Base-by-base conservation (phyloP, 1,140 invertebrate species). In the Lycorma delicatula region DNA sequence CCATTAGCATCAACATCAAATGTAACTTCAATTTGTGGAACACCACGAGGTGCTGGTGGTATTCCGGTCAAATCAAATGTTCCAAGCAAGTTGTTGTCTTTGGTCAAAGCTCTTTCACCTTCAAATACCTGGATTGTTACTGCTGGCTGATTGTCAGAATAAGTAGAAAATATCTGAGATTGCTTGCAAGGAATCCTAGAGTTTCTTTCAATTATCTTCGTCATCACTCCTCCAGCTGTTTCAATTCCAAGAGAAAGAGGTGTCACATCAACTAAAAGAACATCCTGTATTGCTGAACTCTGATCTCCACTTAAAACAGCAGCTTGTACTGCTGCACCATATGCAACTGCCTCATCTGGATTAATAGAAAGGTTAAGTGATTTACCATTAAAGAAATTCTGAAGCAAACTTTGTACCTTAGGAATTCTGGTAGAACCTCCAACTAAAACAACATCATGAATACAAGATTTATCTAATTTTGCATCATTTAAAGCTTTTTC, bases 21-120 rank as follows among this genome's bases (percentile, higher is more conserved):
- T 11, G 88, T 92, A 4, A 93, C 88, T 71, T 91, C 88, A 69
- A 96, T 93, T 74, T 96, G 89, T 20, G 93, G 92, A 0, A 95
- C 91, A 23, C 87, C 87, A n/a, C 88, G 74, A 0, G 87, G 87
- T 13, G 87, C 87, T 20, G 87, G 86, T 1, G 88, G 86, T 54
- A 92, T 90, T 5, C 86, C 87, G 0, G 79, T 81, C 29, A 93
- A 70, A 63, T 88, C 80, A 65, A 90, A 90, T 54, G 78, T 85
- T 38, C 88, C 89, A 1, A 91, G 73, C 6, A 86, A 67, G 64
- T 91, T 87, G 68, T 89, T 89, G 63, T 89, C 85, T 59, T 80
- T 85, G 0, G 87, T 88, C 82, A 89, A 85, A 0, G 84, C 81
- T 64, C 86, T 69, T 69, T 90, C 87, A n/a, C 87, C 88, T 74